phyloP scores from a whole-genome alignment of 1,140 invertebrate species.

The Lepidotrigona ventralis region DNA sequence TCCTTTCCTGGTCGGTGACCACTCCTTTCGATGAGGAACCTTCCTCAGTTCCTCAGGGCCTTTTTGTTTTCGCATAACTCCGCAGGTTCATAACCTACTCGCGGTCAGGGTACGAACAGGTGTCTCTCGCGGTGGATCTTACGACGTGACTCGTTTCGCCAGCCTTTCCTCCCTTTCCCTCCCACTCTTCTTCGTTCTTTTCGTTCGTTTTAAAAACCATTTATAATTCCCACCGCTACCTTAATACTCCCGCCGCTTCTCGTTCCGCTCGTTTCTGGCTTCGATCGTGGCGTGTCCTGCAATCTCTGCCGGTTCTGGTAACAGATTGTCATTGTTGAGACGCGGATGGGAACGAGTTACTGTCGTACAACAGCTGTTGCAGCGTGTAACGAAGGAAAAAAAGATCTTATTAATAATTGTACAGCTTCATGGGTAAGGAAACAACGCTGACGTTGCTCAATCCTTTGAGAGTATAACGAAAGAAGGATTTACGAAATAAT shows the following conservation, averaged over 20 bases:
- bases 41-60: background rate
- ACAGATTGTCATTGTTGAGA: background rate
- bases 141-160: constrained; percentile 32
- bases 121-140: constrained; percentile 49
- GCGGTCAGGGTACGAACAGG: constrained; percentile 52
- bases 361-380: background rate
- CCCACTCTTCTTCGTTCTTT: constrained; percentile 6
- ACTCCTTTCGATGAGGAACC: constrained; percentile 49
- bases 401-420: background rate
- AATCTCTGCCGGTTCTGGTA: background rate
- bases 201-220: constrained; percentile 29
- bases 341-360: background rate
- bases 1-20: constrained; percentile 26
- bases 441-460: background rate
- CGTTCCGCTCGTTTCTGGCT: background rate
- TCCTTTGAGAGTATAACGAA: background rate
- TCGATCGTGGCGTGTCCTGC: constrained; percentile 2
- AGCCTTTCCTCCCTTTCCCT: background rate
- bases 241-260: constrained; percentile 9
- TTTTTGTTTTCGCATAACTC: constrained; percentile 60
- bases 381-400: too few relatives aligned
- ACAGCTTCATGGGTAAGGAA: background rate
- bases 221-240: constrained; percentile 49
- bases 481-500: background rate
- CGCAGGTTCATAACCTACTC: constrained; percentile 47